These are phyloP conservation scores for Balanococcus diminutus DNA, from an alignment of 2,888 invertebrate genomes.

Conservation along the genomic window DNA sequence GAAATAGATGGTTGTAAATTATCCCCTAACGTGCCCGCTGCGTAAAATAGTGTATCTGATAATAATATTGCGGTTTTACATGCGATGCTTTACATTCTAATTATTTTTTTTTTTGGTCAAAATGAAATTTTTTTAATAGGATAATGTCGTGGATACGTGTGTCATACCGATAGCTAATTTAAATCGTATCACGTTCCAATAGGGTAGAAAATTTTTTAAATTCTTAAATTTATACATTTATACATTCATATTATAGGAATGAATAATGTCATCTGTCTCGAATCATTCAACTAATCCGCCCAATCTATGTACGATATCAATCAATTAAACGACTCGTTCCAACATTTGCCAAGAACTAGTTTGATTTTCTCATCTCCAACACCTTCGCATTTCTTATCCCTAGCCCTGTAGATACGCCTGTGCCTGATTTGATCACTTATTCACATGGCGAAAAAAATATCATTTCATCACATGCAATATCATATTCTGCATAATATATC, in stretches of 20 bases:
- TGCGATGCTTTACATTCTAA: conserved; percentile 47
- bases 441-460: background rate
- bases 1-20: conserved; percentile 46
- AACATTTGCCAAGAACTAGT: background rate
- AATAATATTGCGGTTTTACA: conserved; percentile 45
- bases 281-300: background rate
- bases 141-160: background rate
- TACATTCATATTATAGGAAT: too few species aligned
- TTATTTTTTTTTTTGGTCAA: conserved; percentile 31
- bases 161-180: background rate
- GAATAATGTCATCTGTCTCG: background rate
- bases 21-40: conserved; percentile 38
- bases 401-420: too few species aligned
- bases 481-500: too few species aligned
- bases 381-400: background rate
- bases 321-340: background rate
- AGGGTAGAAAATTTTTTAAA: background rate
- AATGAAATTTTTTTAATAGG: background rate
- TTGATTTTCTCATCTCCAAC: background rate
- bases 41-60: conserved; percentile 10
- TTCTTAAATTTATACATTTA: too few species aligned
- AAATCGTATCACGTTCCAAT: too few species aligned
- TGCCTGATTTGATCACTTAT: background rate
- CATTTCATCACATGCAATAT: background rate
- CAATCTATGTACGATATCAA: background rate